These are phyloP conservation scores for Bombylius major DNA, from an alignment of 2,888 invertebrate genomes.

Conservation along the genomic window DNA sequence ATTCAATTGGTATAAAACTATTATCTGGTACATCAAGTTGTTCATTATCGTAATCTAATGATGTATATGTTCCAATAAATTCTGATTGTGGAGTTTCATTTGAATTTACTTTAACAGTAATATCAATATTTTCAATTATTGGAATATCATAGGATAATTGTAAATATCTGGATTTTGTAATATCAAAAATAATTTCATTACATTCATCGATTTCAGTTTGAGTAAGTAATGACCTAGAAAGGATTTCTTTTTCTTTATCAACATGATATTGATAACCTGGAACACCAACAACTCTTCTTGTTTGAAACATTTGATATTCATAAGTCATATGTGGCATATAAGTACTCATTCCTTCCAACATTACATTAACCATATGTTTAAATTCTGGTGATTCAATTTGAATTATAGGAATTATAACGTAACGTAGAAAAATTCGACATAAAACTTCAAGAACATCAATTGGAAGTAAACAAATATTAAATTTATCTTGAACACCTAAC, in stretches of 20 bases:
- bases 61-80: no score
- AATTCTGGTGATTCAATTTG: constrained; percentile 14
- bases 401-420: constrained; percentile 13
- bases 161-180: neutral
- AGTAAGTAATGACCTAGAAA: constrained; percentile 11
- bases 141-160: constrained; percentile 5
- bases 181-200: neutral
- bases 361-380: constrained; percentile 10
- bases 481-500: constrained; percentile 57
- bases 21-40: neutral
- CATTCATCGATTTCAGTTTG: constrained; percentile 7
- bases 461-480: constrained; percentile 13
- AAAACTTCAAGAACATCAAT: constrained; percentile 10
- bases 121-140: neutral
- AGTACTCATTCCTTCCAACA: constrained; percentile 10
- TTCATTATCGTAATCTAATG: neutral
- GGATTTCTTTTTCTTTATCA: constrained; percentile 4
- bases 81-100: neutral
- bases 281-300: constrained; percentile 8
- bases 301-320: constrained; percentile 11
- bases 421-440: constrained; percentile 11
- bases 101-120: neutral
- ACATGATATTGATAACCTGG: constrained; percentile 16
- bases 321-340: constrained; percentile 11
- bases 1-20: neutral